These are phyloP conservation scores for Phasia obesa DNA, from an alignment of 2,888 invertebrate species.

Conservation along the genomic window DNA sequence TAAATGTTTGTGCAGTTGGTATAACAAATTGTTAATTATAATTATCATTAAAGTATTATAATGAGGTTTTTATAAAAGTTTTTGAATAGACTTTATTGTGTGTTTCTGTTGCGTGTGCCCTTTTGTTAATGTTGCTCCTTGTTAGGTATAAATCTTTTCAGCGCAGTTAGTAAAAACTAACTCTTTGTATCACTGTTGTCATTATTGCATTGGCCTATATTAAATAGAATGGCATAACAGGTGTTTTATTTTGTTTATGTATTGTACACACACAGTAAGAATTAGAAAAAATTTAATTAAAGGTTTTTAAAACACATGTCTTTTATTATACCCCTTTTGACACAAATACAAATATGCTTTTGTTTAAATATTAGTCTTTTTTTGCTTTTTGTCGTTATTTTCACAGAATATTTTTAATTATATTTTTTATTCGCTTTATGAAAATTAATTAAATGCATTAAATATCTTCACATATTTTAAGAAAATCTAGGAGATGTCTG, in stretches of 20 bases:
- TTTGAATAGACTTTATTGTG: not conserved
- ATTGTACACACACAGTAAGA: not conserved
- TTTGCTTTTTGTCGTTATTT: too few species aligned
- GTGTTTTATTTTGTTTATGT: not conserved
- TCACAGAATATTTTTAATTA: too few species aligned
- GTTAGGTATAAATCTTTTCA: constrained; percentile 5
- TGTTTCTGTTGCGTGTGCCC: not conserved
- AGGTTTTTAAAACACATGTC: not conserved
- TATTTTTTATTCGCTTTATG: too few species aligned
- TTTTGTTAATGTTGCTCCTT: constrained; percentile 11
- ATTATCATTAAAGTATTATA: constrained; percentile 55
- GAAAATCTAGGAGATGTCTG: too few species aligned
- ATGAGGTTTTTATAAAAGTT: not conserved
- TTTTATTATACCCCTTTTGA: not conserved
- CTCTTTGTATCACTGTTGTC: not conserved
- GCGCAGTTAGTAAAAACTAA: not conserved
- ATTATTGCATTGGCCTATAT: not conserved
- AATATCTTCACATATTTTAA: too few species aligned
- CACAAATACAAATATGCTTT: not conserved
- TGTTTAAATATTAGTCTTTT: too few species aligned
- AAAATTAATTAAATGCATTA: too few species aligned
- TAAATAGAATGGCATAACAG: not conserved
- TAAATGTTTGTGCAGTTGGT: not conserved
- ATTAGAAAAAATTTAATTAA: not conserved
- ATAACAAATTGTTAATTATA: constrained; percentile 64